Evolutionary conservation across 2,888 invertebrate genomes (phyloP).

Genomic region (Pyrrhia umbra): DNA sequence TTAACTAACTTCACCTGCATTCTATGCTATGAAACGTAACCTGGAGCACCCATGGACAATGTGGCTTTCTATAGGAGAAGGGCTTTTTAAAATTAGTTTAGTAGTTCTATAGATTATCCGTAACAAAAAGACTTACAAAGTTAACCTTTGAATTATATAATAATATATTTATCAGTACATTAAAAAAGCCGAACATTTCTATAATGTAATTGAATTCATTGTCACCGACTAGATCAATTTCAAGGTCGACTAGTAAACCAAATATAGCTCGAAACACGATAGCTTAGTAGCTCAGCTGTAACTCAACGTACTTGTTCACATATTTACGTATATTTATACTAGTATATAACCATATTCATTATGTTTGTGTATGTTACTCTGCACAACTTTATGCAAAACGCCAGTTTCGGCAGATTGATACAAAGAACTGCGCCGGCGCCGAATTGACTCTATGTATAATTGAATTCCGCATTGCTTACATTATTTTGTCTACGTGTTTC

Average conservation of each 20-base stretch:
- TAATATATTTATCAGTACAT: constrained; percentile 10
- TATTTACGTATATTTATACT: constrained; percentile 27
- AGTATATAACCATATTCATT: neutral
- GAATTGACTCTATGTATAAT: constrained; percentile 44
- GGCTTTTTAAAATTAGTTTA: too few species aligned
- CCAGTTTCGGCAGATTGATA: constrained; percentile 55
- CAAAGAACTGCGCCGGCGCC: constrained; percentile 56
- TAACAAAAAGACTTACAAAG: too few species aligned
- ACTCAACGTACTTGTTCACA: constrained; percentile 12
- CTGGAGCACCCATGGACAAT: too few species aligned
- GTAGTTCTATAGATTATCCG: too few species aligned
- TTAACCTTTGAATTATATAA: too few species aligned
- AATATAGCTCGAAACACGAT: constrained; percentile 18
- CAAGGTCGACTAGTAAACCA: constrained; percentile 21
- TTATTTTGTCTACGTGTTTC: constrained; percentile 15
- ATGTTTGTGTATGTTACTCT: constrained; percentile 10
- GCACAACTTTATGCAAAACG: constrained; percentile 41
- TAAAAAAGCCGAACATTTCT: too few species aligned
- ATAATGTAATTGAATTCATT: constrained; percentile 37
- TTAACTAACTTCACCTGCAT: too few species aligned
- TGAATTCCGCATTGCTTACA: constrained; percentile 56
- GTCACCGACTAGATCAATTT: constrained; percentile 29
- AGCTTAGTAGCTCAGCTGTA: constrained; percentile 1
- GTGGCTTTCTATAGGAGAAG: too few species aligned
- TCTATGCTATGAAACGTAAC: too few species aligned